Evolutionary conservation across 2,797 vertebrate species (phyloP).

Genomic region (Pseudomugil gertrudae): DNA sequence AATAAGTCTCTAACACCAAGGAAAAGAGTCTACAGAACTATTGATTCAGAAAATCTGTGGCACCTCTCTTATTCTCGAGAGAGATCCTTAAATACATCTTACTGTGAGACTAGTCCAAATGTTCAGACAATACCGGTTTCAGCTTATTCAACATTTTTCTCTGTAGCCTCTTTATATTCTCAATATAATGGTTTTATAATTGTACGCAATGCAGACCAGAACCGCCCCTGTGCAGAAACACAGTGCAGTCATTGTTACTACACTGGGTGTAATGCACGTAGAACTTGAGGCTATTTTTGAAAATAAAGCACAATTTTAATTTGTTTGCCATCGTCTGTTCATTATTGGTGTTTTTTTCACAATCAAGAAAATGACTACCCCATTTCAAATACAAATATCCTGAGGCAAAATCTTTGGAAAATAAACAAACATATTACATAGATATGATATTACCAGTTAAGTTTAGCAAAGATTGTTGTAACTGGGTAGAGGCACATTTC

Average conservation of each 20-base stretch:
- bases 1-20: slow-evolving; percentile 50
- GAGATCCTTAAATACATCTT: slow-evolving; percentile 42
- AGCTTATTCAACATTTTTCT: slow-evolving; percentile 10
- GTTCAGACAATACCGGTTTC: slow-evolving; percentile 10
- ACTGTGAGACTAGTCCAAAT: slow-evolving; percentile 13
- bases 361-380: slow-evolving; percentile 51
- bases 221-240: slow-evolving; percentile 3
- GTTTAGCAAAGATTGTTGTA: slow-evolving; percentile 26
- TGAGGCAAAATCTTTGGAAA: slow-evolving; percentile 40
- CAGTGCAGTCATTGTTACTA: slow-evolving; percentile 30
- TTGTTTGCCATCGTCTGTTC: slow-evolving; percentile 58
- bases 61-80: slow-evolving; percentile 40
- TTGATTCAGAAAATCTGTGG: slow-evolving; percentile 52
- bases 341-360: slow-evolving; percentile 56
- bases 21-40: slow-evolving; percentile 48
- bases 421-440: slow-evolving; percentile 58
- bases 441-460: slow-evolving; percentile 52
- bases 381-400: slow-evolving; percentile 55
- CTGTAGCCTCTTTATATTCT: neutral
- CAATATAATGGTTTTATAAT: neutral
- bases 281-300: slow-evolving; percentile 63
- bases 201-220: neutral
- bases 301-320: slow-evolving; percentile 64
- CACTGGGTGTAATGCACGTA: slow-evolving; percentile 23
- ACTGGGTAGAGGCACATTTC: slow-evolving; percentile 19